These are phyloP conservation scores for Monarcha castaneiventris DNA, from an alignment of 2,113 vertebrate genomes.

Conservation along the genomic window DNA sequence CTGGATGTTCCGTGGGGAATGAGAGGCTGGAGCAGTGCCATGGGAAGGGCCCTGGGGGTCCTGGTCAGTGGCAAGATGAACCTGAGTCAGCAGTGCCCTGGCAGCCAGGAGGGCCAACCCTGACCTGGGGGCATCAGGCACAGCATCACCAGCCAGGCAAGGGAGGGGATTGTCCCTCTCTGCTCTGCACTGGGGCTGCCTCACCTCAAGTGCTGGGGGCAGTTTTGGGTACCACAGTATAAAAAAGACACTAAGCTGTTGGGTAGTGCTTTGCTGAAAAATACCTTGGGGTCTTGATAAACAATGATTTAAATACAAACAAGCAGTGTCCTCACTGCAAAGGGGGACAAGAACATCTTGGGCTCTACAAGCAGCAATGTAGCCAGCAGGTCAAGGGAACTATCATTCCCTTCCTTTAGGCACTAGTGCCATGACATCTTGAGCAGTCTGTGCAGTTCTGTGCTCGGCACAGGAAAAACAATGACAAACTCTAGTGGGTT, in stretches of 20 bases:
- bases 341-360: neutral
- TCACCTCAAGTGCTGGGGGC: rapidly evolving
- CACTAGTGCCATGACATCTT: neutral
- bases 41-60: rapidly evolving
- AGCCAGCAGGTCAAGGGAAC: neutral
- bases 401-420: neutral
- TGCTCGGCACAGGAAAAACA: neutral
- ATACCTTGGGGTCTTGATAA: neutral
- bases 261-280: neutral
- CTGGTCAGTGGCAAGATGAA: rapidly evolving
- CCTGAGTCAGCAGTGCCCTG: neutral
- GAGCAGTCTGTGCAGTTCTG: neutral
- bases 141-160: rapidly evolving
- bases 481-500: neutral
- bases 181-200: neutral
- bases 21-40: neutral
- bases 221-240: neutral
- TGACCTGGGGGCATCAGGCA: neutral
- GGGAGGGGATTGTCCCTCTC: neutral
- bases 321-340: neutral
- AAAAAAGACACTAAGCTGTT: neutral
- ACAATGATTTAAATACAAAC: neutral
- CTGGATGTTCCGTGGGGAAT: neutral
- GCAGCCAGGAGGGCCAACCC: neutral
- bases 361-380: neutral